Base-by-base conservation (phyloP, 2,888 invertebrate genomes). In the Harpalus rufipes region DNA sequence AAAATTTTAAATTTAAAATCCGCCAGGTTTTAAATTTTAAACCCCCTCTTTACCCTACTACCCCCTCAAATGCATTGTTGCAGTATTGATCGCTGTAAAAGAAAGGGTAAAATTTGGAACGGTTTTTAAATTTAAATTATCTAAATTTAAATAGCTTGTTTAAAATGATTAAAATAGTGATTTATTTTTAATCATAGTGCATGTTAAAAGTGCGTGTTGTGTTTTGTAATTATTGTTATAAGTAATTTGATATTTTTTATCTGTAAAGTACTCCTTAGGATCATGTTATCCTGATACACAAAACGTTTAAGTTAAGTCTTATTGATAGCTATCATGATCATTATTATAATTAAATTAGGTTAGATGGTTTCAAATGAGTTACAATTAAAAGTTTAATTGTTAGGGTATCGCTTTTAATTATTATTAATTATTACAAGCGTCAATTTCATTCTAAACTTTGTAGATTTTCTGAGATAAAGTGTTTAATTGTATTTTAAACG, bases 1-100 rank as follows among this genome's bases (percentile, higher is more conserved):
- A 76, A 76, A 76, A 76, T 76, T 76, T 76, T 76, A 76, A 76
- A 76, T 76, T 76, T 56, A 51, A 76, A 76, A 21, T 16, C 18
- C 56, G 1, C 10, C 21, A 16, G 21, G 21, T 76, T 76, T 76
- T 76, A 76, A 76, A 76, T 56, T 76, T 32, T 56, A 1, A 51
- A 56, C 21, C 56, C 18, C 16, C 41, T 14, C 21, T 12, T 25
- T 10, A 63, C 63, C 63, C 39, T 41, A n/a, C 68, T 18, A 10
- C 32, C 7, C n/a, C 16, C 21, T 25, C 12, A 25, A 32, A 8
- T 21, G 21, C 59, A 61, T 16, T 61, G 18, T 21, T 63, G 32
- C 32, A 25, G 21, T 68, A 25, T 39, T 65, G 18, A 18, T 25
- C 39, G 39, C 8, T 63, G 1, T 25, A 51, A 51, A 51, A 51